These are phyloP conservation scores for Ursus arctos DNA, from an alignment of 2,113 vertebrate species.

Conservation along the genomic window DNA sequence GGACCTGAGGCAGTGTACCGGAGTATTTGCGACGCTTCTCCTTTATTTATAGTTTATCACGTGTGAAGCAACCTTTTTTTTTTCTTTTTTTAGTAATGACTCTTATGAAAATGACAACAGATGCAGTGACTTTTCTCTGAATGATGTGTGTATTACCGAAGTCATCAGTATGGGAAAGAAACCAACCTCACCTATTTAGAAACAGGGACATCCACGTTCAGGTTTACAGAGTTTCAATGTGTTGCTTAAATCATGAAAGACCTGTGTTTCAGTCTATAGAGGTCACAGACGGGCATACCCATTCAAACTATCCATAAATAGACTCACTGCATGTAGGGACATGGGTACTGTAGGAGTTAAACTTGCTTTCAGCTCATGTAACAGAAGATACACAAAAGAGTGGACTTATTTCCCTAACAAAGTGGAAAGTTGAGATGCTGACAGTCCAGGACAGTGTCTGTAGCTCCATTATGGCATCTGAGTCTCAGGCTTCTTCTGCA, in stretches of 20 bases:
- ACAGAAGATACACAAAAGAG: background rate
- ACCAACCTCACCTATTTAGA: background rate
- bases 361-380: background rate
- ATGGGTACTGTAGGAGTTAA: fast-evolving
- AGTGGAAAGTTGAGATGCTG: background rate
- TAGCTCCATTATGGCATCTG: background rate
- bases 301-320: background rate
- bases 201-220: background rate
- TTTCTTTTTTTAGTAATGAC: background rate
- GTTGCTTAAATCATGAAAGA: background rate
- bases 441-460: background rate
- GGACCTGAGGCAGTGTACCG: background rate
- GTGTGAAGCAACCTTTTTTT: background rate
- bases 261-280: background rate
- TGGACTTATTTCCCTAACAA: background rate
- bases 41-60: background rate
- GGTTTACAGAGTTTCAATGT: background rate
- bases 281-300: background rate
- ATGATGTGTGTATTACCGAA: background rate
- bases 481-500: background rate
- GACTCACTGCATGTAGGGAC: background rate
- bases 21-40: background rate
- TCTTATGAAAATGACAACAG: background rate
- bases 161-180: background rate
- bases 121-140: background rate